These are phyloP conservation scores for Microplitis deprimator DNA, from an alignment of 2,888 invertebrate species.

Conservation along the genomic window DNA sequence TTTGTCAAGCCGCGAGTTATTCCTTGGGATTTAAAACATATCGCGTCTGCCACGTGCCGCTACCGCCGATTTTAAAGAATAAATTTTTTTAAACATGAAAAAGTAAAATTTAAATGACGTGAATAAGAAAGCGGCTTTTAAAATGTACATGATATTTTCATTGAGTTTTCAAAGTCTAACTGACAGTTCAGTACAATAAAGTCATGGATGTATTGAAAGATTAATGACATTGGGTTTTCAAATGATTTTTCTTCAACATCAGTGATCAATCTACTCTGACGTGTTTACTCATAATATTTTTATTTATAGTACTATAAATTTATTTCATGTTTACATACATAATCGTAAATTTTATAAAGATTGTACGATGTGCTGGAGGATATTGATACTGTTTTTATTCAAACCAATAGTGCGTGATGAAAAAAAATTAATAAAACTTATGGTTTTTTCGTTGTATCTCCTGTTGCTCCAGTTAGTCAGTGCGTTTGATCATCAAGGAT, in stretches of 20 bases:
- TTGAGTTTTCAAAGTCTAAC: neutral
- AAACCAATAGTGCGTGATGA: neutral
- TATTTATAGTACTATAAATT: neutral
- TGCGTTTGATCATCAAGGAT: constrained; percentile 53
- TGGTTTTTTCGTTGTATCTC: constrained; percentile 56
- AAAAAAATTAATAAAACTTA: constrained; percentile 44
- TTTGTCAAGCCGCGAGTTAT: constrained; percentile 50
- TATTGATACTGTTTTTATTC: neutral
- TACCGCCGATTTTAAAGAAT: neutral
- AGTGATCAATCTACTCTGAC: neutral
- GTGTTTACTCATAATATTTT: neutral
- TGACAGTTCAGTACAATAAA: neutral
- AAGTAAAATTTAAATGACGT: too few species aligned
- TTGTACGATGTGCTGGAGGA: neutral
- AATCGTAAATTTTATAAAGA: neutral
- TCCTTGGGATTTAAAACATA: constrained; percentile 34
- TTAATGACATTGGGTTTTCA: neutral
- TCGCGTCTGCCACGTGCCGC: neutral
- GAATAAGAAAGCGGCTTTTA: too few species aligned
- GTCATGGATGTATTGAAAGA: neutral
- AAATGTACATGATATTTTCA: too few species aligned
- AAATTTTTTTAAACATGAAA: too few species aligned
- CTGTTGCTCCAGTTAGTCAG: constrained; percentile 53
- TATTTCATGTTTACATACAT: neutral
- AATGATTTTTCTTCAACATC: neutral